Evolutionary conservation across 2,888 invertebrate species (phyloP).

Genomic region (Teleogryllus oceanicus): DNA sequence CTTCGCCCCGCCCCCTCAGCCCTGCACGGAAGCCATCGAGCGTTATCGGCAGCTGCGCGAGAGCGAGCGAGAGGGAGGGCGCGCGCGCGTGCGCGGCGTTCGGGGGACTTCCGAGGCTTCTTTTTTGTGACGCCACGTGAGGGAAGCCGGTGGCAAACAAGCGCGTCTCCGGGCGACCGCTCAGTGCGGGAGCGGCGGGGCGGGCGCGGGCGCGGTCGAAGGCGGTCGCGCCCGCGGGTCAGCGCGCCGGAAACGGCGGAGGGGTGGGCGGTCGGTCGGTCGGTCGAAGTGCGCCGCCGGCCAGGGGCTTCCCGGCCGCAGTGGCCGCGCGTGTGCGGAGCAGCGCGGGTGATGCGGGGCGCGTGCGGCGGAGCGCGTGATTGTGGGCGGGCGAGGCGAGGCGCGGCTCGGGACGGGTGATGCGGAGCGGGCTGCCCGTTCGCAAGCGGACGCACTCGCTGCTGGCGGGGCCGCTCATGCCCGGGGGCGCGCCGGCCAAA

Average conservation of each 20-base stretch:
- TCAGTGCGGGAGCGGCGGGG: not conserved
- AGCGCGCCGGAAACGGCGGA: too few species aligned
- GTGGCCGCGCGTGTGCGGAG: too few species aligned
- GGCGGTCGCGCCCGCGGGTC: too few species aligned
- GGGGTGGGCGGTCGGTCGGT: too few species aligned
- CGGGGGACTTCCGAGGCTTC: not conserved
- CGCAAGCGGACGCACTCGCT: not conserved
- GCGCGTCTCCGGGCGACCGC: not conserved
- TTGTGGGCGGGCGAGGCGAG: not conserved
- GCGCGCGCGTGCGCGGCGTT: not conserved
- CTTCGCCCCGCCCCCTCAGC: too few species aligned
- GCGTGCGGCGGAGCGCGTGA: too few species aligned
- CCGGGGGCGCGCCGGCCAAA: not conserved
- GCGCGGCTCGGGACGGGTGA: not conserved
- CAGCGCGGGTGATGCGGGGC: too few species aligned
- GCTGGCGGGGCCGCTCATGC: not conserved
- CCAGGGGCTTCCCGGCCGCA: too few species aligned
- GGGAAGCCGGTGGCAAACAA: not conserved
- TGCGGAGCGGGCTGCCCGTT: not conserved
- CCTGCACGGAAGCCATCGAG: too few species aligned
- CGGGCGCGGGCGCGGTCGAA: not conserved
- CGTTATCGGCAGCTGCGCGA: not conserved
- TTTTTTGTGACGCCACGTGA: not conserved
- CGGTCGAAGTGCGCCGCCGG: too few species aligned
- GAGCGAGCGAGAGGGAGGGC: not conserved